Evolutionary conservation across 2,888 invertebrate species (phyloP), one percentile per base, ranked within the genome.

Genomic region (Mamestra brassicae): DNA sequence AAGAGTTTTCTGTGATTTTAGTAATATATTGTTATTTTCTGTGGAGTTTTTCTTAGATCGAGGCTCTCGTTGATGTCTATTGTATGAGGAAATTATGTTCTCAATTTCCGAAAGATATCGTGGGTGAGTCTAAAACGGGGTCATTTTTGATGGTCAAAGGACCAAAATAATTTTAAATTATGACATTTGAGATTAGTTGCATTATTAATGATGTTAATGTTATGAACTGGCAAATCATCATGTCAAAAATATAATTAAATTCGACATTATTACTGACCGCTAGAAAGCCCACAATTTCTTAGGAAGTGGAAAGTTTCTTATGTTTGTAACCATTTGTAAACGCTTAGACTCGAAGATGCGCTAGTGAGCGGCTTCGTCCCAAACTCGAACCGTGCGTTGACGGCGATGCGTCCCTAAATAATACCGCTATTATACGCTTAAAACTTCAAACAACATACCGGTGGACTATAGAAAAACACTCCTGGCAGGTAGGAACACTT

Each of bases 381-480:
- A 76, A 78, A 78, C 75, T 61, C 70, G 64, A 50, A 42, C 72
- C 71, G 61, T 64, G 61, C 73, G 82, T 75, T 78, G 75, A 81
- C 85, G 82, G 74, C 85, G 83, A 83, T 80, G 89, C 91, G 89
- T 92, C 92, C 91, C 90, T 91, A 90, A 91, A 92, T 91, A 90
- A 90, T 92, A 91, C 91, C 92, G 91, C 92, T 92, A 90, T 90
- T 90, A 92, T 85, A 88, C 85, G 85, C 85, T 88, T 81, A 84
- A 88, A 88, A 89, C 85, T 78, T 87, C 87, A 89, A 90, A 91
- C 83, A 89, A 92, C 94, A 90, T 94, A 95, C 95, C 95, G 93
- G 92, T 91, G 80, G 85, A 84, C 87, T 85, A 87, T 85, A 91
- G 90, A 92, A 92, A 93, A 93, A 93, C 92, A 92, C 91, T 90